These are phyloP conservation scores for Lepilemur septentrionalis DNA, from an alignment of 2,797 vertebrate species.

Conservation along the genomic window DNA sequence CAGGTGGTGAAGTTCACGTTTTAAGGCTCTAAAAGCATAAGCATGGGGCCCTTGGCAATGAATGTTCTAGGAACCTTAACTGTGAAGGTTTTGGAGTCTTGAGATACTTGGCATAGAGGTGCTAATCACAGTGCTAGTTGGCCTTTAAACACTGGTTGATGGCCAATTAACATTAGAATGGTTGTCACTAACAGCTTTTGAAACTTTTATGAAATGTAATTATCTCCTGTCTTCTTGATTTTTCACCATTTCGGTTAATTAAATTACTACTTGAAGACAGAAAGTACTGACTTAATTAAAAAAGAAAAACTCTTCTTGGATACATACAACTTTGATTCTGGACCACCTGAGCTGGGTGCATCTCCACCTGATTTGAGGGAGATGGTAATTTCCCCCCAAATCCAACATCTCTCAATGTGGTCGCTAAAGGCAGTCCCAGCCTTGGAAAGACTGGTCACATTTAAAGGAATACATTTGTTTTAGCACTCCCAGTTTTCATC, in stretches of 20 bases:
- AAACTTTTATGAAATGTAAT: neutral
- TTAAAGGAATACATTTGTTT: neutral
- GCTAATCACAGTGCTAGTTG: neutral
- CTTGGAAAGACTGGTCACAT: neutral
- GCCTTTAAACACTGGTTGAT: neutral
- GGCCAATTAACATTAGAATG: neutral
- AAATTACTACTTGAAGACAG: constrained; percentile 32
- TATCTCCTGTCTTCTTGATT: neutral
- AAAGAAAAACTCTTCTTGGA: neutral
- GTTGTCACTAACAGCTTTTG: neutral
- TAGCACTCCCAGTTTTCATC: neutral
- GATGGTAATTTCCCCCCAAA: neutral
- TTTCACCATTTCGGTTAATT: constrained; percentile 31
- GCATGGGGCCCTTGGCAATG: neutral
- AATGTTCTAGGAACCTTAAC: neutral
- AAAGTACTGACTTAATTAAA: neutral
- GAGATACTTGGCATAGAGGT: neutral
- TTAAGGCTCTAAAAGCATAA: neutral
- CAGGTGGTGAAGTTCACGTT: neutral
- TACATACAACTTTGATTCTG: neutral
- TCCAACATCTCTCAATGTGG: neutral
- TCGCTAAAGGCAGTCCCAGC: neutral
- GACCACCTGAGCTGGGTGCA: neutral
- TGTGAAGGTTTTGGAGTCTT: neutral
- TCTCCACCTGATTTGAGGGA: constrained; percentile 2